Conservation (phyloP, 1,140 invertebrate genomes). For the Macrocentrus cingulum region DNA sequence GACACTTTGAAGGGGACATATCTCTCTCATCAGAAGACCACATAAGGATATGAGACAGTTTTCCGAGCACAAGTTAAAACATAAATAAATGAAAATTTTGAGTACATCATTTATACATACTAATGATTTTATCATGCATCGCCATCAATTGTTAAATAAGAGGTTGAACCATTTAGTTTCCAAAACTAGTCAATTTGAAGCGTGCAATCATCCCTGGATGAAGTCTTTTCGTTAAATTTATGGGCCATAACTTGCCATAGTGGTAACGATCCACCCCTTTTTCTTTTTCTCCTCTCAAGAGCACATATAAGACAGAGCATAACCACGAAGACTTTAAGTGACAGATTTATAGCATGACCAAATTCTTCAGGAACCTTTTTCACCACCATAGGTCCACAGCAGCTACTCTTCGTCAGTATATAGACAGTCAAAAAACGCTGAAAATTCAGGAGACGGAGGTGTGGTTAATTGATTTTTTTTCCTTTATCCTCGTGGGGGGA, state of each 20-base stretch:
- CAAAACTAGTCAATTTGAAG: conserved; percentile 2
- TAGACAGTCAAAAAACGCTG: too few species aligned
- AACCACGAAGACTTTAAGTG: background rate
- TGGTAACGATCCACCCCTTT: conserved; percentile 23
- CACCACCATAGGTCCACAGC: too few species aligned
- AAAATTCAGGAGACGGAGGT: background rate
- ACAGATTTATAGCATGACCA: conserved; percentile 23
- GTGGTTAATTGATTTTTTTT: background rate
- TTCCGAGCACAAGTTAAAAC: too few species aligned
- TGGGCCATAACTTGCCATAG: conserved; percentile 11
- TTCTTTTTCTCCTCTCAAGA: too few species aligned
- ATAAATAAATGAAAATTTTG: too few species aligned
- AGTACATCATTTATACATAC: too few species aligned
- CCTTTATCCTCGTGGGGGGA: too few species aligned
- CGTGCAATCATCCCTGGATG: conserved; percentile 11
- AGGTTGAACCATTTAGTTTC: background rate
- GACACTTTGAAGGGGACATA: conserved; percentile 28
- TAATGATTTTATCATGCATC: background rate
- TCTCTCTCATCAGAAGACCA: too few species aligned
- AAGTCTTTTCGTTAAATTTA: conserved; percentile 19
- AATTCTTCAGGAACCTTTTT: conserved; percentile 4
- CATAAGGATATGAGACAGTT: too few species aligned
- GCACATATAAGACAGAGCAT: background rate
- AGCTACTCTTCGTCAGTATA: too few species aligned
- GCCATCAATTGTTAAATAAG: background rate